Conservation (phyloP, 2,113 vertebrate genomes). For the Cromileptes altivelis region DNA sequence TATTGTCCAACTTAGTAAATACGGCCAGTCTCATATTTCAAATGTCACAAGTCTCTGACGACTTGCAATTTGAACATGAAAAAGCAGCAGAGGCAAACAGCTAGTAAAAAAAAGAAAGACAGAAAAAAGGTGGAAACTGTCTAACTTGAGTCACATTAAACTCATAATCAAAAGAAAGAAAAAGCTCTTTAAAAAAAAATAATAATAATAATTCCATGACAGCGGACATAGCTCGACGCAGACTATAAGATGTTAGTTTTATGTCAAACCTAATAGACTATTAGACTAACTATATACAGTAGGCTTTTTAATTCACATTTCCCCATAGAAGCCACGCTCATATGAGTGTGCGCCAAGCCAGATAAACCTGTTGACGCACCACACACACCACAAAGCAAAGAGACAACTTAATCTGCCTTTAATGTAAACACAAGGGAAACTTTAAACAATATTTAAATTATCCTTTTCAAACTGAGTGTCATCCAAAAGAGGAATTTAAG, state of each 20-base stretch:
- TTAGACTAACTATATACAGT: not conserved
- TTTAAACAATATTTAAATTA: constrained; percentile 6
- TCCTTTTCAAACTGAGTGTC: not conserved
- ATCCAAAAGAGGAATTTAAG: not conserved
- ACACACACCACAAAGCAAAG: constrained; percentile 24
- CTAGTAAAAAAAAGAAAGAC: constrained; percentile 36
- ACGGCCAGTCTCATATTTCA: constrained; percentile 77
- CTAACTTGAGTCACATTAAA: constrained; percentile 47
- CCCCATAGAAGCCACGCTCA: not conserved
- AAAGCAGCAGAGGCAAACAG: constrained; percentile 67
- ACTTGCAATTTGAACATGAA: constrained; percentile 75
- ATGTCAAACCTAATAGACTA: constrained; percentile 28
- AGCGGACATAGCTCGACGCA: constrained; percentile 11
- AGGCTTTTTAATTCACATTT: constrained; percentile 5
- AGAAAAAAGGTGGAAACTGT: constrained; percentile 31
- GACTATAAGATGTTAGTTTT: constrained; percentile 16
- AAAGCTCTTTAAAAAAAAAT: not conserved
- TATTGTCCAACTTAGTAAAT: constrained; percentile 86
- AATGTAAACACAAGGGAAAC: not conserved
- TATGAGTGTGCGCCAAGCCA: not conserved
- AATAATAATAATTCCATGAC: not conserved
- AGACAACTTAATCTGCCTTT: constrained; percentile 8
- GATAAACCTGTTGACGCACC: constrained; percentile 54
- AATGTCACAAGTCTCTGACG: constrained; percentile 75
- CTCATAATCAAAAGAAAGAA: constrained; percentile 38